Conservation (phyloP, 2,113 vertebrate species). For the Origma solitaria region DNA sequence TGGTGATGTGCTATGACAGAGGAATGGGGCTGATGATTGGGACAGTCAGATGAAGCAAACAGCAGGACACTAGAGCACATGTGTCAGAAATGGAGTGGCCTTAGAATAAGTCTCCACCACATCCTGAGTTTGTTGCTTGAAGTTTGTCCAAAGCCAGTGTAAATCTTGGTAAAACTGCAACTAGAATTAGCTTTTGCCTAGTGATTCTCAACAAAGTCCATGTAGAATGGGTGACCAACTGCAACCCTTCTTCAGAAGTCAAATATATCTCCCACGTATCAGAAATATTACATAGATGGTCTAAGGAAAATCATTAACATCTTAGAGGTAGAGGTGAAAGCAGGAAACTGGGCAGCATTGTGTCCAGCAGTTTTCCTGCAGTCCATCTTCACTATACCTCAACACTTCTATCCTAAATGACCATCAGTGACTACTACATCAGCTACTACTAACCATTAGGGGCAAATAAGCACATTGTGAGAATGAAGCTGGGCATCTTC, state of each 20-base stretch:
- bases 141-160: not conserved
- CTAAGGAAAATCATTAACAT: not conserved
- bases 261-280: not conserved
- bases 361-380: not conserved
- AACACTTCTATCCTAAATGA: not conserved
- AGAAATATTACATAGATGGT: not conserved
- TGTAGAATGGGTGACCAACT: not conserved
- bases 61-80: rapidly evolving
- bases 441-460: not conserved
- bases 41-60: rapidly evolving
- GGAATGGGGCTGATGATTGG: not conserved
- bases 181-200: not conserved
- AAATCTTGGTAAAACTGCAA: not conserved
- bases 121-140: not conserved
- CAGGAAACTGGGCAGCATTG: not conserved
- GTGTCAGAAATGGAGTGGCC: not conserved
- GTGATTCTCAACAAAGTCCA: not conserved
- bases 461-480: not conserved
- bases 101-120: not conserved
- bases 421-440: not conserved
- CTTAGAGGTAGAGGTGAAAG: not conserved
- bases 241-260: not conserved
- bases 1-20: not conserved
- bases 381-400: not conserved
- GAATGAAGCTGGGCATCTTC: not conserved